Evolutionary conservation across 2,888 invertebrate species (phyloP).

Genomic region (Halocaridina rubra): DNA sequence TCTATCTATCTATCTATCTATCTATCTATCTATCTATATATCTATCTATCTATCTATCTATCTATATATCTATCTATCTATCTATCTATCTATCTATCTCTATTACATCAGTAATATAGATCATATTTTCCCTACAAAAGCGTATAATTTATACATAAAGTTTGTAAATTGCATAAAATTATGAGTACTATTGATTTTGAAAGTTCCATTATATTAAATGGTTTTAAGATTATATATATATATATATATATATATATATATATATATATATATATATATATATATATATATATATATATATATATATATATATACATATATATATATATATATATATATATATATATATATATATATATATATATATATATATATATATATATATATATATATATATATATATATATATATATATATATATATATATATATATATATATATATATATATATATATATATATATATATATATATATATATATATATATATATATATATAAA

Average conservation of each 20-base stretch:
- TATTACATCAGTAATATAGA: not conserved
- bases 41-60: too few relatives aligned
- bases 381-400: slow-evolving; percentile 22
- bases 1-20: too few relatives aligned
- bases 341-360: slow-evolving; percentile 1
- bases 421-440: slow-evolving; percentile 47
- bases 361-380: slow-evolving; percentile 11
- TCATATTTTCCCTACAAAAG: too few relatives aligned
- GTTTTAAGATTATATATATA: not conserved
- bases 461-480: slow-evolving; percentile 20
- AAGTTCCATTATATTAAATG: too few relatives aligned
- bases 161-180: too few relatives aligned
- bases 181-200: too few relatives aligned
- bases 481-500: slow-evolving; percentile 4
- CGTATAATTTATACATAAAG: too few relatives aligned
- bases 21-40: too few relatives aligned
- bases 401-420: slow-evolving; percentile 33
- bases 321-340: not conserved
- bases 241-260: not conserved
- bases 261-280: not conserved
- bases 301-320: not conserved
- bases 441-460: slow-evolving; percentile 22
- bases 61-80: too few relatives aligned
- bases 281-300: too few relatives aligned
- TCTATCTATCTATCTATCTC: too few relatives aligned